phyloP scores from a whole-genome alignment of 2,797 vertebrate species.

The Cichlasoma orientale region DNA sequence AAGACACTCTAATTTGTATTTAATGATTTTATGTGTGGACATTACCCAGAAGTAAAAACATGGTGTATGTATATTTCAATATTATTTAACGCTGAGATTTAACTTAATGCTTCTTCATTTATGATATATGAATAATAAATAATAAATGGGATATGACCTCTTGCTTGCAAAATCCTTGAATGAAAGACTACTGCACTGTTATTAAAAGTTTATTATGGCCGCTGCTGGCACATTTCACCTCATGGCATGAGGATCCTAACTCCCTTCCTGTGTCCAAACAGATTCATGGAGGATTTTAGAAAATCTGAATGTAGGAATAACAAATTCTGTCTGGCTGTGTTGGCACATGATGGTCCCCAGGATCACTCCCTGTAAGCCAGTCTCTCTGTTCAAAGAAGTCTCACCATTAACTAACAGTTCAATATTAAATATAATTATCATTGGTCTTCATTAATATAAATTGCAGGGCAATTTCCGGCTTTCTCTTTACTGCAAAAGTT shows the following conservation, averaged over 20 bases:
- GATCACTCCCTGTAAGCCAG: not conserved
- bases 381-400: not conserved
- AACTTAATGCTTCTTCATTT: constrained; percentile 42
- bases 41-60: constrained; percentile 32
- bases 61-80: constrained; percentile 33
- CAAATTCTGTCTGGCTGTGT: not conserved
- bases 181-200: constrained; percentile 7
- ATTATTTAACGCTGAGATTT: constrained; percentile 53
- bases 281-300: not conserved
- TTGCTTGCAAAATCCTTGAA: constrained; percentile 18
- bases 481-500: not conserved
- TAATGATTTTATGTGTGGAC: constrained; percentile 33
- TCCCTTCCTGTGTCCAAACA: not conserved
- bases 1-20: constrained; percentile 5
- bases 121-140: constrained; percentile 56
- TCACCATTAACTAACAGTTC: not conserved
- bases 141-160: constrained; percentile 46
- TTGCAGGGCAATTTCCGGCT: not conserved
- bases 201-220: constrained; percentile 16
- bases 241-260: not conserved
- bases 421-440: not conserved
- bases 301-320: not conserved
- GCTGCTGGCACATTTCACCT: not conserved
- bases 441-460: not conserved
- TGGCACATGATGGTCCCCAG: not conserved